These are phyloP conservation scores for Watsonalla cultraria DNA, from an alignment of 2,888 invertebrate species.

Conservation along the genomic window DNA sequence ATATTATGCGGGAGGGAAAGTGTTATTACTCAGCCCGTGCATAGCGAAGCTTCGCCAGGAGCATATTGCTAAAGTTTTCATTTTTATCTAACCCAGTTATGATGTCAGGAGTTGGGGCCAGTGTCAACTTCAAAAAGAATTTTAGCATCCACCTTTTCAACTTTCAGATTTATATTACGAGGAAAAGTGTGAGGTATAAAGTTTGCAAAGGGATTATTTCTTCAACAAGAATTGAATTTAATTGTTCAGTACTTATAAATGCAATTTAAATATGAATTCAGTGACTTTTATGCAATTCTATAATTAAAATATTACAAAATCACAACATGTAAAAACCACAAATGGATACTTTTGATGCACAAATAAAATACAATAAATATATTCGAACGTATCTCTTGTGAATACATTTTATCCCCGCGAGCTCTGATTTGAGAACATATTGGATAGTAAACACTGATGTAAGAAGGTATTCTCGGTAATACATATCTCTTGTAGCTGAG, in stretches of 20 bases:
- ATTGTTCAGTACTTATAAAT: too few relatives aligned
- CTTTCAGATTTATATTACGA: slow-evolving; percentile 41
- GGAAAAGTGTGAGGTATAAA: slow-evolving; percentile 22
- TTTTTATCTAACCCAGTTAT: slow-evolving; percentile 71
- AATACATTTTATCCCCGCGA: not conserved
- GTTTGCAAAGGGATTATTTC: slow-evolving; percentile 5
- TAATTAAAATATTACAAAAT: not conserved
- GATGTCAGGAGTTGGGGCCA: slow-evolving; percentile 39
- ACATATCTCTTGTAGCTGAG: too few relatives aligned
- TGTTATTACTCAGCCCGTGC: slow-evolving; percentile 52
- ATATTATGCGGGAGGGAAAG: slow-evolving; percentile 45
- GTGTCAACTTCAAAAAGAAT: slow-evolving; percentile 50
- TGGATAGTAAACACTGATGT: not conserved
- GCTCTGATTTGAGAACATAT: not conserved
- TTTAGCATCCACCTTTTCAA: slow-evolving; percentile 51
- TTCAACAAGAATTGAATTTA: too few relatives aligned
- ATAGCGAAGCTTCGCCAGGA: slow-evolving; percentile 44
- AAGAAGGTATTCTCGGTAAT: too few relatives aligned
- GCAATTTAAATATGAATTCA: too few relatives aligned
- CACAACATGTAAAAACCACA: not conserved
- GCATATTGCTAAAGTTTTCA: slow-evolving; percentile 71
- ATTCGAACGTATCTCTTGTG: not conserved
- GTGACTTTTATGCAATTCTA: too few relatives aligned
- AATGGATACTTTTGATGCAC: not conserved
- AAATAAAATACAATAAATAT: not conserved